Conservation (phyloP, 2,113 vertebrate genomes). For the Crotalus tigris region DNA sequence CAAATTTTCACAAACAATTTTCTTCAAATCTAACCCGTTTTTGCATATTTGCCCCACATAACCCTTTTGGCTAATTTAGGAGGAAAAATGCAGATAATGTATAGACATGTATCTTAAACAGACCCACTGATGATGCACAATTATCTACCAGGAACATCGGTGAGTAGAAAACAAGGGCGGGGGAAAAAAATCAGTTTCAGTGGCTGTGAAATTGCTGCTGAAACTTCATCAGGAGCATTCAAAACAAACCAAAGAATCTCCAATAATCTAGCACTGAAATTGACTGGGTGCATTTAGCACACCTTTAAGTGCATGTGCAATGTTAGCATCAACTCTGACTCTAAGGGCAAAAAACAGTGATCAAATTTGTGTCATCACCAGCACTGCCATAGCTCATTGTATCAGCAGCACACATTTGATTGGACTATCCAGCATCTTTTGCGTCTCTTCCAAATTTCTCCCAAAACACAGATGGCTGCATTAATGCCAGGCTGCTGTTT, state of each 20-base stretch:
- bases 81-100: background rate
- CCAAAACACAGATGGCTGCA: constrained; percentile 34
- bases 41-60: background rate
- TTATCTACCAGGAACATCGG: background rate
- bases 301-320: background rate
- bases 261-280: background rate
- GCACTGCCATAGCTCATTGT: background rate
- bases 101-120: background rate
- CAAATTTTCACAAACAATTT: background rate
- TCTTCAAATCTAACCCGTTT: background rate
- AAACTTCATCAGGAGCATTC: background rate
- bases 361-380: background rate
- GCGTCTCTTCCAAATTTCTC: constrained; percentile 26
- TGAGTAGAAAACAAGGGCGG: background rate
- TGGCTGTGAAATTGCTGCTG: background rate
- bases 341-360: background rate
- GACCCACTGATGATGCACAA: background rate
- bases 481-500: constrained; percentile 64
- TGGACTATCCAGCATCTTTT: background rate
- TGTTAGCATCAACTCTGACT: background rate
- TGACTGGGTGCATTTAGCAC: background rate
- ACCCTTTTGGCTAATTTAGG: background rate
- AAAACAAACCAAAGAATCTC: background rate
- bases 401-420: background rate
- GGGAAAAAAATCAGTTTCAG: background rate